Percentiles rank a stretch among this genome's conserved stretches.
These are phyloP conservation scores for Cyprinodon variegatus DNA, from an alignment of 2,113 vertebrate species.

Conservation along the genomic window DNA sequence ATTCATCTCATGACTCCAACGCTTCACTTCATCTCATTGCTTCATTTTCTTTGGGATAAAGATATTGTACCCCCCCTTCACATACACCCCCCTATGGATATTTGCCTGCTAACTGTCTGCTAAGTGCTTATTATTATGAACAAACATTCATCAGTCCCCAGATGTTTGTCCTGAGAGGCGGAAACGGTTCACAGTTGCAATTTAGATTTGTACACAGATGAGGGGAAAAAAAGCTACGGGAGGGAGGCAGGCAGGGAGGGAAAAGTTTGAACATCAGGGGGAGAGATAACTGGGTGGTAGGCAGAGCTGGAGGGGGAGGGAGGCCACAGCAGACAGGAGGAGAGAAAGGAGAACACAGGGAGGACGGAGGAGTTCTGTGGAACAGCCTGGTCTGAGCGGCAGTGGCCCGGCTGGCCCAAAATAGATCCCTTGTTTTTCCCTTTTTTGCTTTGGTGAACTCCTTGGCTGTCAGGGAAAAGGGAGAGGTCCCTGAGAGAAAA, in stretches of 20 bases:
- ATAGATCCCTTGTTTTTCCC: constrained; percentile 50
- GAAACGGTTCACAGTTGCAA: constrained; percentile 7
- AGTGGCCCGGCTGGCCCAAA: constrained; percentile 64
- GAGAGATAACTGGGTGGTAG: constrained; percentile 57
- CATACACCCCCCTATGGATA: not conserved
- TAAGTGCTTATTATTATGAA: constrained; percentile 27
- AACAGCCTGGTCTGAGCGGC: constrained; percentile 53
- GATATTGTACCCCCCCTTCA: too few relatives aligned
- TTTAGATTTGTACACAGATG: constrained; percentile 40
- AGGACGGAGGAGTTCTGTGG: constrained; percentile 50
- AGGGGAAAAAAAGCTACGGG: constrained; percentile 18
- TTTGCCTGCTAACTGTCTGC: constrained; percentile 9
- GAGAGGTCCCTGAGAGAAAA: constrained; percentile 40
- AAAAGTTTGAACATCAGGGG: constrained; percentile 49
- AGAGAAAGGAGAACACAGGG: constrained; percentile 47
- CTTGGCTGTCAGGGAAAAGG: constrained; percentile 48
- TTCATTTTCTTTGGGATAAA: not conserved
- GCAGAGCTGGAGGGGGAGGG: constrained; percentile 45
- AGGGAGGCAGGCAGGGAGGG: constrained; percentile 24
- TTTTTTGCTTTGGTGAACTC: constrained; percentile 14
- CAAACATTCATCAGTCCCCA: constrained; percentile 11
- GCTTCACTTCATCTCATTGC: constrained; percentile 18
- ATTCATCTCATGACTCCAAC: constrained; percentile 69
- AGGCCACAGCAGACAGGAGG: constrained; percentile 10
- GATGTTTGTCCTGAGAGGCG: constrained; percentile 23